A percentile compares a stretch with the other conserved stretches of the same genome.
Evolutionary conservation across 2,113 vertebrate genomes (phyloP).

Genomic region (Anguilla rostrata): DNA sequence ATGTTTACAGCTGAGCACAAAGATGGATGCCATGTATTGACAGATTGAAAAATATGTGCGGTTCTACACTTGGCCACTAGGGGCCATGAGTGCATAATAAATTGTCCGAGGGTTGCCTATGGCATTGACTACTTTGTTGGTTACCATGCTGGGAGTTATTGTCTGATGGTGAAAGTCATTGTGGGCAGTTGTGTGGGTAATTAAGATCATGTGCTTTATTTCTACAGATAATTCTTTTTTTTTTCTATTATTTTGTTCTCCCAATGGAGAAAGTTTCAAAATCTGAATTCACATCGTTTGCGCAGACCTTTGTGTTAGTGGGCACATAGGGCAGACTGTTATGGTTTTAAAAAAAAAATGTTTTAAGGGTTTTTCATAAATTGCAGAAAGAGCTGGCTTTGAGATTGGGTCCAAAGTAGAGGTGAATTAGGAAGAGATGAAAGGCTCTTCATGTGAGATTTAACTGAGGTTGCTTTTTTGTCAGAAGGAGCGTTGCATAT

Average conservation of each 20-base stretch:
- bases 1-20: not conserved
- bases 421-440: not conserved
- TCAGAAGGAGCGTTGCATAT: not conserved
- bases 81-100: not conserved
- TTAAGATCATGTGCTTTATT: not conserved
- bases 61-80: not conserved
- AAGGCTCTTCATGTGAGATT: not conserved
- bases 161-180: not conserved
- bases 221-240: not conserved
- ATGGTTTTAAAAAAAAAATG: not conserved
- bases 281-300: not conserved
- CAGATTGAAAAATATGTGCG: not conserved
- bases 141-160: not conserved
- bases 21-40: not conserved
- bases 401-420: not conserved
- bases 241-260: not conserved
- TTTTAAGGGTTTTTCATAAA: not conserved
- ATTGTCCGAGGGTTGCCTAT: not conserved
- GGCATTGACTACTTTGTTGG: not conserved
- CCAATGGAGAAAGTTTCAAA: not conserved
- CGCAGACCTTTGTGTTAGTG: not conserved
- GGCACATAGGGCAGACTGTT: not conserved
- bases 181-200: not conserved
- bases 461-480: not conserved
- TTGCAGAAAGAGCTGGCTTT: not conserved